Evolutionary conservation across 2,797 vertebrate genomes (phyloP).

Genomic region (Balearica regulorum): DNA sequence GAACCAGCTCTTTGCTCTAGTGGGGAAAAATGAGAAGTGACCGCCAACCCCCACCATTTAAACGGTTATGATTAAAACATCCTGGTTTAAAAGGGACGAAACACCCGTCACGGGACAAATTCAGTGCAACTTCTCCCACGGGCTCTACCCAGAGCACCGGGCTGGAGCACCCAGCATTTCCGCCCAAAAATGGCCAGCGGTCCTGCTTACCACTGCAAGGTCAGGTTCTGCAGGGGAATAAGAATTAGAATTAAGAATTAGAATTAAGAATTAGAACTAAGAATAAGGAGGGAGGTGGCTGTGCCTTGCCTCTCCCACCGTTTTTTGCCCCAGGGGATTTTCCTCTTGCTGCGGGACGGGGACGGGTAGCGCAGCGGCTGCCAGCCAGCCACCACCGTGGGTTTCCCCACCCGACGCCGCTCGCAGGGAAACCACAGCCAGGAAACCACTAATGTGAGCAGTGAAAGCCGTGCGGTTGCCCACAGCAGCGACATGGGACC

Average conservation of each 20-base stretch:
- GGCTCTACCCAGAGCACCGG: neutral
- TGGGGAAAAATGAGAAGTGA: neutral
- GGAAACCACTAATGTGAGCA: neutral
- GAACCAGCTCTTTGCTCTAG: neutral
- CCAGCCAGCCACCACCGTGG: neutral
- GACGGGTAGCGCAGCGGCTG: neutral
- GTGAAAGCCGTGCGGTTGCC: neutral
- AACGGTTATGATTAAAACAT: neutral
- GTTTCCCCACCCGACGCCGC: neutral
- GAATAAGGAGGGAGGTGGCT: neutral
- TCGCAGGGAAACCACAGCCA: neutral
- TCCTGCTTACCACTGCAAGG: neutral
- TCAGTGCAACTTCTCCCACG: accelerated
- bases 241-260: neutral
- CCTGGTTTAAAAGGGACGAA: neutral
- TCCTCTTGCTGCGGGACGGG: accelerated
- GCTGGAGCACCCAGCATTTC: neutral
- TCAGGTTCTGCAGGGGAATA: neutral
- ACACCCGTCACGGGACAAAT: accelerated
- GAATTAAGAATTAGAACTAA: neutral
- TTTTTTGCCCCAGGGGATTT: neutral
- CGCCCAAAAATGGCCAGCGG: neutral
- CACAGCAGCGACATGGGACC: neutral
- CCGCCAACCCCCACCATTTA: neutral
- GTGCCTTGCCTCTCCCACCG: neutral